Conservation (phyloP, 2,888 invertebrate species). For the Himalopsyche kuldschensis region DNA sequence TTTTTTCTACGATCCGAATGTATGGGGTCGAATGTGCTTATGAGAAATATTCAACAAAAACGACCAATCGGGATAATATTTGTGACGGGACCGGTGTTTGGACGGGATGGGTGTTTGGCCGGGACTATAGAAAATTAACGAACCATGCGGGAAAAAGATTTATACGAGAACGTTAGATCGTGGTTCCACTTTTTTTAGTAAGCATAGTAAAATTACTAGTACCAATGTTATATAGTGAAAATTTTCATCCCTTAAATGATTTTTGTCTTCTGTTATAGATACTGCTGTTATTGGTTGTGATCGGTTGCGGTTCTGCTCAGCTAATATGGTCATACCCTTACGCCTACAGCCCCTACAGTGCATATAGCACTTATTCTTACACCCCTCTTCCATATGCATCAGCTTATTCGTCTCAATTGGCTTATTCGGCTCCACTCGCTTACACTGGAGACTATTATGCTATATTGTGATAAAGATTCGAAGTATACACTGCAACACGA, state of each 20-base stretch:
- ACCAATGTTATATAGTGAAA: background rate
- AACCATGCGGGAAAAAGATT: too few relatives aligned
- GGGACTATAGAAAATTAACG: too few relatives aligned
- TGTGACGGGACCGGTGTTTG: too few relatives aligned
- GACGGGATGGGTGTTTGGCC: too few relatives aligned
- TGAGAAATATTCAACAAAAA: too few relatives aligned
- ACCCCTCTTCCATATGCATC: slow-evolving; percentile 20
- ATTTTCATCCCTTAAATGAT: background rate
- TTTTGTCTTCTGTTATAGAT: background rate
- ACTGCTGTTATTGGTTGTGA: slow-evolving; percentile 1
- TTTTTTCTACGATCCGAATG: too few relatives aligned
- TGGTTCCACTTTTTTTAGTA: too few relatives aligned
- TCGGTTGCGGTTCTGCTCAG: slow-evolving; percentile 42
- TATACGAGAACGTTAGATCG: too few relatives aligned
- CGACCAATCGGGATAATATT: too few relatives aligned
- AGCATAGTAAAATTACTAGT: too few relatives aligned
- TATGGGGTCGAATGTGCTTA: too few relatives aligned
- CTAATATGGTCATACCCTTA: slow-evolving; percentile 48
- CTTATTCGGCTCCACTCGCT: slow-evolving; percentile 10
- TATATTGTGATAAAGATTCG: background rate
- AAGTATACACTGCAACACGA: background rate
- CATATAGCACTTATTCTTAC: slow-evolving; percentile 18
- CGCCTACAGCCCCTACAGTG: slow-evolving; percentile 52
- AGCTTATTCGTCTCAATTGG: slow-evolving; percentile 4
- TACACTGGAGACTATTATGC: slow-evolving; percentile 17